These are phyloP conservation scores for Drosophila birchii DNA, from an alignment of 2,888 invertebrate genomes.

Conservation along the genomic window DNA sequence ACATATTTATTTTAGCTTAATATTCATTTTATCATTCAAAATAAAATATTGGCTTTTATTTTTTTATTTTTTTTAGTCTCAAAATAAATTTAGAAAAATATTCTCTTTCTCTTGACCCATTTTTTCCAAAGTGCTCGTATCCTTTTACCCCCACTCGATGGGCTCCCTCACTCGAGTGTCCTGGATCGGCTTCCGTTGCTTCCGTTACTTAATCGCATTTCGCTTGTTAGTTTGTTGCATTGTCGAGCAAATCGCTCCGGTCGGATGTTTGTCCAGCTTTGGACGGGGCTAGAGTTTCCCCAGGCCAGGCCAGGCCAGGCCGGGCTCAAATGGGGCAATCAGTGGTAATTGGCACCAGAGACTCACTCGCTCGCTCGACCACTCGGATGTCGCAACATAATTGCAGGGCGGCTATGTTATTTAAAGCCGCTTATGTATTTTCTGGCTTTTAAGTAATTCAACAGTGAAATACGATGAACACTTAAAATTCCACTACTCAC, in stretches of 20 bases:
- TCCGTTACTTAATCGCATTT: constrained; percentile 69
- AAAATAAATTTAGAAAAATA: neutral
- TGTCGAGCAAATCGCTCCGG: constrained; percentile 58
- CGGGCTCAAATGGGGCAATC: constrained; percentile 47
- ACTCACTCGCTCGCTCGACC: constrained; percentile 4
- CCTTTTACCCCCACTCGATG: constrained; percentile 1
- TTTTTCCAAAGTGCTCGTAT: constrained; percentile 8
- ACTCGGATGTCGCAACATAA: constrained; percentile 27
- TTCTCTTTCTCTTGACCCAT: neutral
- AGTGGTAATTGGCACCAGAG: constrained; percentile 59
- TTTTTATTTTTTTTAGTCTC: too few species aligned
- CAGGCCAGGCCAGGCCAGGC: constrained; percentile 12
- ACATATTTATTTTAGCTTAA: too few species aligned
- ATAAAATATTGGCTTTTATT: too few species aligned
- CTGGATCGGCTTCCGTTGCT: constrained; percentile 22
- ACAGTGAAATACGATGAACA: constrained; percentile 13
- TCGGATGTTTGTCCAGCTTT: constrained; percentile 49
- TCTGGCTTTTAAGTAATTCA: constrained; percentile 25
- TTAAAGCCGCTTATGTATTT: constrained; percentile 25
- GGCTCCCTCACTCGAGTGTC: neutral
- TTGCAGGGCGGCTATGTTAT: constrained; percentile 22
- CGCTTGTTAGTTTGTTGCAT: constrained; percentile 60
- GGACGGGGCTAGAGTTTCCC: constrained; percentile 39
- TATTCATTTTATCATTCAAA: too few species aligned
- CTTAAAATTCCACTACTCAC: constrained; percentile 20